A percentile compares a stretch with the other conserved stretches of the same genome.
Conservation (phyloP, 2,888 invertebrate species). For the Mechanitis messenoides region DNA sequence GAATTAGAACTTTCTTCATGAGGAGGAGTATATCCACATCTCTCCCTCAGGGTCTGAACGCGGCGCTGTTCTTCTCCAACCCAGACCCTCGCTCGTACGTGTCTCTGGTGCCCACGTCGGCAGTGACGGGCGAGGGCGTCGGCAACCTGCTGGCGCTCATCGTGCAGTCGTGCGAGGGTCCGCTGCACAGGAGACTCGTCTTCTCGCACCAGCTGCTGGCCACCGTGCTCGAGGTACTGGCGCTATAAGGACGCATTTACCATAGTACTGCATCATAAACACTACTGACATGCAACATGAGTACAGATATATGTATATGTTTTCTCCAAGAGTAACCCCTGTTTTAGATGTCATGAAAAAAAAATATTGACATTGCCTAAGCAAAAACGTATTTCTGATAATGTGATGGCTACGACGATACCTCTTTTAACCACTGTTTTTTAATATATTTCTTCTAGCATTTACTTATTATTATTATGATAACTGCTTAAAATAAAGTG, state of each 20-base stretch:
- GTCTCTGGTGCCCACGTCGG: constrained; percentile 97
- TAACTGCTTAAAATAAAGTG: too few species aligned
- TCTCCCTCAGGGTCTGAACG: constrained; percentile 87
- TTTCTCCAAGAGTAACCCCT: too few species aligned
- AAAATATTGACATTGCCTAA: too few species aligned
- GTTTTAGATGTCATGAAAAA: too few species aligned
- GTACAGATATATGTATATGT: neutral
- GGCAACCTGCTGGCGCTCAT: constrained; percentile 97
- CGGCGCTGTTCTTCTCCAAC: constrained; percentile 96
- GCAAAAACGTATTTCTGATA: too few species aligned
- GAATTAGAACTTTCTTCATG: too few species aligned
- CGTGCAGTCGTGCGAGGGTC: constrained; percentile 93
- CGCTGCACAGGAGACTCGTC: constrained; percentile 91
- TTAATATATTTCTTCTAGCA: too few species aligned
- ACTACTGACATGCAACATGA: neutral
- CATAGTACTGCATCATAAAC: constrained; percentile 2
- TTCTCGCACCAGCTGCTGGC: constrained; percentile 95
- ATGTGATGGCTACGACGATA: too few species aligned
- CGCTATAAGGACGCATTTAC: constrained; percentile 4
- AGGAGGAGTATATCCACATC: neutral
- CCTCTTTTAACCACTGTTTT: too few species aligned
- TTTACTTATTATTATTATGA: too few species aligned
- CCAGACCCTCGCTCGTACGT: constrained; percentile 95
- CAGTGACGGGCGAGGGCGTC: constrained; percentile 98
- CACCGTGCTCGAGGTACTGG: constrained; percentile 81